phyloP scores from a whole-genome alignment of 1,140 invertebrate species.

The Phthorimaea operculella region DNA sequence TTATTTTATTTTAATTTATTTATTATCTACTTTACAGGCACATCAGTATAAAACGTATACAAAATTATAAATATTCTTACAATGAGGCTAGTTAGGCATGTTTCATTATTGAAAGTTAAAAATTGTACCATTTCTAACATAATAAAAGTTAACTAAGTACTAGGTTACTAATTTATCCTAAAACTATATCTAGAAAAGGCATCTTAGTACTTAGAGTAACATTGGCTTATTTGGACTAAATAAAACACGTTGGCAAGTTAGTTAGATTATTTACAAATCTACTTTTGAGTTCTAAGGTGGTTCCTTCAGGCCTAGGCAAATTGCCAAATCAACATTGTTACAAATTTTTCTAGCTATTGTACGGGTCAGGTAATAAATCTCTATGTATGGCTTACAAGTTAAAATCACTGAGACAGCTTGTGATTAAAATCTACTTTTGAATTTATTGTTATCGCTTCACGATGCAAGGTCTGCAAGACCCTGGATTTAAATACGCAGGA shows the following conservation, averaged over 20 bases:
- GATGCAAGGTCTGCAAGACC: constrained; percentile 70
- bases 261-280: too few species aligned
- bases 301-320: too few species aligned
- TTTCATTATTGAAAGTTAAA: background rate
- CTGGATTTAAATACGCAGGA: constrained; percentile 69
- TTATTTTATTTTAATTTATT: background rate
- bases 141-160: background rate
- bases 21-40: background rate
- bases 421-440: background rate
- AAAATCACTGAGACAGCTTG: background rate
- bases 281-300: too few species aligned
- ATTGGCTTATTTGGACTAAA: constrained; percentile 6
- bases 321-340: too few species aligned
- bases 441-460: constrained; percentile 53
- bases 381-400: background rate
- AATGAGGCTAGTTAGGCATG: background rate
- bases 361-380: too few species aligned
- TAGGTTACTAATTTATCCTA: background rate
- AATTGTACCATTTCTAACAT: background rate
- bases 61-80: constrained; percentile 3
- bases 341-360: too few species aligned
- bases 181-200: background rate
- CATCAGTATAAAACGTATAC: constrained; percentile 6
- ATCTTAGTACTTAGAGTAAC: constrained; percentile 3
- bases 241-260: background rate